Evolutionary conservation across 2,113 vertebrate genomes (phyloP).

Genomic region (Spermophilus dauricus): DNA sequence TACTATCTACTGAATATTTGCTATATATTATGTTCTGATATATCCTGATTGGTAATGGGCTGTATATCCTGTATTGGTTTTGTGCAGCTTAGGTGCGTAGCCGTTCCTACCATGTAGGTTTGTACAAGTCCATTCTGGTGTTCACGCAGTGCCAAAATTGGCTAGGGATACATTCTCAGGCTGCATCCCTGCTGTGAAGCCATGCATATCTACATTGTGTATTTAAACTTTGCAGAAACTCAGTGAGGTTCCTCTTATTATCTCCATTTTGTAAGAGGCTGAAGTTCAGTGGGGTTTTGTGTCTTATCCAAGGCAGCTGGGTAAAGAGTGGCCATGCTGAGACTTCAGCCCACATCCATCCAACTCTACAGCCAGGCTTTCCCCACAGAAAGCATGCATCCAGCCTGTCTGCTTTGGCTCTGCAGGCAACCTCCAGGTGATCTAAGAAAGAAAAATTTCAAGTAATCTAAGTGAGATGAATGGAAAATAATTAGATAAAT

Average conservation of each 20-base stretch:
- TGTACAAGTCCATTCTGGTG: not conserved
- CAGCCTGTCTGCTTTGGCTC: rapidly evolving
- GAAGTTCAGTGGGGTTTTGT: not conserved
- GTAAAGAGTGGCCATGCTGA: not conserved
- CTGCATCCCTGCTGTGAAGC: not conserved
- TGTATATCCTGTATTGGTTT: no score
- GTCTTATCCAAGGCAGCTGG: rapidly evolving
- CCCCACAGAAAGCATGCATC: no score
- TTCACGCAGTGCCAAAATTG: not conserved
- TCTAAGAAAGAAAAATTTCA: not conserved
- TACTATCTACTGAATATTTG: rapidly evolving
- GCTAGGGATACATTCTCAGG: not conserved
- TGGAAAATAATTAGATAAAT: not conserved
- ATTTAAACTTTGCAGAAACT: not conserved
- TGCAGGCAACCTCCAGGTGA: not conserved
- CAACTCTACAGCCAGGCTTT: rapidly evolving
- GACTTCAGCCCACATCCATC: rapidly evolving
- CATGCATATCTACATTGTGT: not conserved
- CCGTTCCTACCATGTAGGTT: no score
- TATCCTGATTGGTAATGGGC: not conserved
- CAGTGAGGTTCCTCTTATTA: not conserved
- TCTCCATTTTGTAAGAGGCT: not conserved
- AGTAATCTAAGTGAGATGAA: not conserved
- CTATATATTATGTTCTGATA: not conserved
- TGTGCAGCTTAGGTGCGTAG: not conserved